Conservation (phyloP, 2,113 vertebrate species). For the Chauna torquata region DNA sequence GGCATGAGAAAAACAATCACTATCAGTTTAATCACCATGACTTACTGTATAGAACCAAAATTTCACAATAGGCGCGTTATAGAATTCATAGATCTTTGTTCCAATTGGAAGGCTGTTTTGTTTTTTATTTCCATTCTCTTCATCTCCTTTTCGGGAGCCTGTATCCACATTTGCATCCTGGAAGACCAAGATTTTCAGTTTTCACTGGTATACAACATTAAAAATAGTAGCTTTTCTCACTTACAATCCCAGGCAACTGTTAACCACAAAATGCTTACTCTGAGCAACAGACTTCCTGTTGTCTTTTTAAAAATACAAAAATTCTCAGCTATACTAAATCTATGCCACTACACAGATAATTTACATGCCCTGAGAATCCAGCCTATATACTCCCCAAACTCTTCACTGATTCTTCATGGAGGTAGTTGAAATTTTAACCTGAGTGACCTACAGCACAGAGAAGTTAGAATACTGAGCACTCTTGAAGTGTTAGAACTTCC, state of each 20-base stretch:
- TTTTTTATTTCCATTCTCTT: conserved; percentile 89
- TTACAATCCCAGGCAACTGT: not conserved
- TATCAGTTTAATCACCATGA: not conserved
- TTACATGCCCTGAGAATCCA: not conserved
- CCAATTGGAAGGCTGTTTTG: conserved; percentile 89
- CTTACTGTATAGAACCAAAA: conserved; percentile 99
- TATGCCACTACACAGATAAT: not conserved
- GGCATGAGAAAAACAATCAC: not conserved
- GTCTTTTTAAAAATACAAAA: not conserved
- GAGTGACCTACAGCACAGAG: not conserved
- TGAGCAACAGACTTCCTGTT: not conserved
- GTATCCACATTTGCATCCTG: conserved; percentile 87
- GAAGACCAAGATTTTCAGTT: conserved; percentile 24
- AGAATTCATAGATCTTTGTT: conserved; percentile 94
- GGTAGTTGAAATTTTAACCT: not conserved
- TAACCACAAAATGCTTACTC: not conserved
- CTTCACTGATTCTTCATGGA: not conserved
- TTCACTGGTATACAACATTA: not conserved
- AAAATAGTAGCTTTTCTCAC: not conserved
- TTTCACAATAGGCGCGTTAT: conserved; percentile 96
- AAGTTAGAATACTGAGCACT: not conserved
- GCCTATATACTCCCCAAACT: not conserved
- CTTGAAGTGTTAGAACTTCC: not conserved
- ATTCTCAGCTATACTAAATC: not conserved
- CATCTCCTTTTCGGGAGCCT: conserved; percentile 90